Percentiles rank a stretch among this genome's conserved stretches.
Evolutionary conservation across 1,140 invertebrate species (phyloP).

Genomic region (Saccostrea glomerata): DNA sequence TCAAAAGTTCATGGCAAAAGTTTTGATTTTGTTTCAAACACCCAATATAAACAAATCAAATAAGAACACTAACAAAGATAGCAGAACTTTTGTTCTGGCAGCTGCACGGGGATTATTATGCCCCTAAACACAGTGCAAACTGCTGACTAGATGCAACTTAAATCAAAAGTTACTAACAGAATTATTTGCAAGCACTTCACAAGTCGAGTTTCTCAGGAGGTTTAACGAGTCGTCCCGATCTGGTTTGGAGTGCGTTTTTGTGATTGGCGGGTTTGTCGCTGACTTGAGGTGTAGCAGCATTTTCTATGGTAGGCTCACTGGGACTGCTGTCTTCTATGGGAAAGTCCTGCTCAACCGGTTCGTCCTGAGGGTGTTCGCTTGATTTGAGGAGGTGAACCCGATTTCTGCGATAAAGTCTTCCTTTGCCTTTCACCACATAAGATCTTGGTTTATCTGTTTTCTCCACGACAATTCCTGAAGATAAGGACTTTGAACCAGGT

Average conservation of each 20-base stretch:
- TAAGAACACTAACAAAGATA: no score
- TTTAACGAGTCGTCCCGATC: slow-evolving; percentile 25
- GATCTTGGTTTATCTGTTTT: slow-evolving; percentile 40
- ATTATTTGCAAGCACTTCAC: no score
- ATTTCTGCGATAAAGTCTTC: slow-evolving; percentile 37
- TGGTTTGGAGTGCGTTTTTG: neutral
- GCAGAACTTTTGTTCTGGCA: no score
- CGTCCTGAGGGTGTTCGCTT: no score
- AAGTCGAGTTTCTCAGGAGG: no score
- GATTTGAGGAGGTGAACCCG: slow-evolving; percentile 32
- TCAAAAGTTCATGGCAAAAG: no score
- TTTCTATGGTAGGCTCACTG: neutral
- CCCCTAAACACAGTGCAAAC: no score
- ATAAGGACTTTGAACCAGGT: slow-evolving; percentile 22
- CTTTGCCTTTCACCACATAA: slow-evolving; percentile 22
- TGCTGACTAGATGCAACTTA: no score
- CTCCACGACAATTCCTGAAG: slow-evolving; percentile 29
- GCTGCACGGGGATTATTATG: no score
- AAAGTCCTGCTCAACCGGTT: neutral
- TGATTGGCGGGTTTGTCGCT: neutral
- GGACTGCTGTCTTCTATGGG: neutral
- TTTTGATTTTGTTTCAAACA: no score
- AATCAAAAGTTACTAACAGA: no score
- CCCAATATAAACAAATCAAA: no score
- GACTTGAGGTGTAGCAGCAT: neutral